phyloP scores from a whole-genome alignment of 2,113 vertebrate species.

The Dasypus novemcinctus region DNA sequence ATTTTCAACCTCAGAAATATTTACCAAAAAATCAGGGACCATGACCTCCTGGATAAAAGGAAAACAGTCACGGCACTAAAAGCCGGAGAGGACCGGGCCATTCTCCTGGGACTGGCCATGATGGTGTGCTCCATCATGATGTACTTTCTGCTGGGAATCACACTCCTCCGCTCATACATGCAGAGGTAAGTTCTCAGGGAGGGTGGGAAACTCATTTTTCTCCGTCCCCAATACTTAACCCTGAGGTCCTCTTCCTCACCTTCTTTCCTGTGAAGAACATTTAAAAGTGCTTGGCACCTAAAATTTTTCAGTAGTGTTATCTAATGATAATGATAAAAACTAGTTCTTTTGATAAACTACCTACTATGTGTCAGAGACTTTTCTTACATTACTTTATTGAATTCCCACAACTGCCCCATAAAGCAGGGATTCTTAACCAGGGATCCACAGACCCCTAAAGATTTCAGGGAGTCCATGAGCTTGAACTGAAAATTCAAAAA shows the following conservation, averaged over 20 bases:
- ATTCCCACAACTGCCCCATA: neutral
- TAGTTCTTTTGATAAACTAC: neutral
- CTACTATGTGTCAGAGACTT: neutral
- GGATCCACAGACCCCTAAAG: too few relatives aligned
- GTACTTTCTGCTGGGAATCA: constrained; percentile 96
- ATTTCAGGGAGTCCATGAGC: too few relatives aligned
- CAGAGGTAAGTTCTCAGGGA: constrained; percentile 86
- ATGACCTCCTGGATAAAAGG: constrained; percentile 94
- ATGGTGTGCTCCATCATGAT: constrained; percentile 94
- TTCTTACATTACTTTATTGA: neutral
- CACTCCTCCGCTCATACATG: constrained; percentile 92
- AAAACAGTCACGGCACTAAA: constrained; percentile 95
- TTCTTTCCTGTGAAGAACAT: neutral
- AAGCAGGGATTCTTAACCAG: too few relatives aligned
- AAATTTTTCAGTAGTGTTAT: neutral
- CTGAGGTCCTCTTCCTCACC: neutral
- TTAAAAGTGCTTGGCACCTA: neutral
- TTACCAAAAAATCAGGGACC: constrained; percentile 94
- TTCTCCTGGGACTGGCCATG: constrained; percentile 94
- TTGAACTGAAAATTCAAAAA: too few relatives aligned
- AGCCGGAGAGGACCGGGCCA: constrained; percentile 95
- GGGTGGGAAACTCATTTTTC: rapidly evolving
- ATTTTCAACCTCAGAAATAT: constrained; percentile 91
- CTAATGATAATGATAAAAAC: neutral
- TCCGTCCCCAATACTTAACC: neutral